These are phyloP conservation scores for Andrena chrysosceles DNA, from an alignment of 2,888 invertebrate genomes.

Conservation along the genomic window DNA sequence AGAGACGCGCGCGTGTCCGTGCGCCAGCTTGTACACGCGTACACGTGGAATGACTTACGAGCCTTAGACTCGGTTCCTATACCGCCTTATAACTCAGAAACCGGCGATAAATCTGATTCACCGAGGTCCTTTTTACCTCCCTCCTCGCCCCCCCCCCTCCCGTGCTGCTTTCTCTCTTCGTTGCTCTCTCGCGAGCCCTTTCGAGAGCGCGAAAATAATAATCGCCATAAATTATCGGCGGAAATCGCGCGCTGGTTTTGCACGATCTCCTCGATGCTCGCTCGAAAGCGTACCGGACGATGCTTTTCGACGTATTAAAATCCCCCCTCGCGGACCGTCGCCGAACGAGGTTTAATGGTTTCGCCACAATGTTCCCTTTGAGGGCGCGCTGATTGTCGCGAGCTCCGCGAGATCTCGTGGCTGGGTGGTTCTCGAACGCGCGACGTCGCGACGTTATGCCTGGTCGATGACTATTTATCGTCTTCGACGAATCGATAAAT, in stretches of 20 bases:
- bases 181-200: conserved; percentile 49
- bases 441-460: conserved; percentile 41
- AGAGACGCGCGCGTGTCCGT: conserved; percentile 38
- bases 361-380: conserved; percentile 63
- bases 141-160: conserved; percentile 18
- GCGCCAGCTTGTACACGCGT: conserved; percentile 54
- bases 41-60: conserved; percentile 78
- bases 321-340: conserved; percentile 21
- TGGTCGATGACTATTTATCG: conserved; percentile 45
- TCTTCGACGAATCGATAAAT: conserved; percentile 7
- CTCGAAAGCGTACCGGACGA: conserved; percentile 30
- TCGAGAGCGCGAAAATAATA: conserved; percentile 76
- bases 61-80: conserved; percentile 74
- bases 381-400: conserved; percentile 62
- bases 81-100: conserved; percentile 76
- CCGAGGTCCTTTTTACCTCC: conserved; percentile 66
- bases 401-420: conserved; percentile 10
- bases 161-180: conserved; percentile 14
- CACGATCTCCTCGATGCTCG: conserved; percentile 55
- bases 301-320: conserved; percentile 54
- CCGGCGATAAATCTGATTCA: conserved; percentile 80
- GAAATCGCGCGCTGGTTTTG: conserved; percentile 74
- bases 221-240: conserved; percentile 79
- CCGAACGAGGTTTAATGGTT: conserved; percentile 65
- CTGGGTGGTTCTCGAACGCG: conserved; percentile 9